A percentile compares a stretch with the other conserved stretches of the same genome.
phyloP scores from a whole-genome alignment of 2,113 vertebrate genomes.

The Myiagra hebetior region DNA sequence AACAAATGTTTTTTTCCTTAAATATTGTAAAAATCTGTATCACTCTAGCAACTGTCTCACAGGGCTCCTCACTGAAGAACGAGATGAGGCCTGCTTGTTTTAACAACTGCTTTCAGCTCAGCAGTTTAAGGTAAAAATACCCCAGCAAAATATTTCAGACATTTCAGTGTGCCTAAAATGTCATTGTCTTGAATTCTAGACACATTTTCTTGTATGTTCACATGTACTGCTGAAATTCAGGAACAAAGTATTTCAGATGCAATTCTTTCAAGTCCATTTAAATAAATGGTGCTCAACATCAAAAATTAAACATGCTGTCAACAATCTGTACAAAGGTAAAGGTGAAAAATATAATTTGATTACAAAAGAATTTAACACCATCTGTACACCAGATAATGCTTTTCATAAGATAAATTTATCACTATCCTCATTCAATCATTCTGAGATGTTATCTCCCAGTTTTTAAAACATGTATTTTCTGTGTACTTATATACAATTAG shows the following conservation, averaged over 20 bases:
- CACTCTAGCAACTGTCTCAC: background rate
- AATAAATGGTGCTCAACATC: background rate
- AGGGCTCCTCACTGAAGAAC: background rate
- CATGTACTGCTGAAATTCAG: background rate
- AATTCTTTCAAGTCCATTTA: background rate
- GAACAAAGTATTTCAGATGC: background rate
- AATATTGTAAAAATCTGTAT: background rate
- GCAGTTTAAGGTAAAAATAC: background rate
- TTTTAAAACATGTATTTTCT: background rate
- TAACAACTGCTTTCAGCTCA: background rate
- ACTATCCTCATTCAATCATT: background rate
- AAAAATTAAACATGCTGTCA: background rate
- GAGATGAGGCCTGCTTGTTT: background rate
- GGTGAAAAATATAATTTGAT: constrained; percentile 37
- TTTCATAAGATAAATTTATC: background rate
- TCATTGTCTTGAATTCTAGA: background rate
- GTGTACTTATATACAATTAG: background rate
- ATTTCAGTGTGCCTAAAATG: background rate
- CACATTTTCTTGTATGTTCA: background rate
- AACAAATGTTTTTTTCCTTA: background rate
- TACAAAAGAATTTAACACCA: constrained; percentile 38
- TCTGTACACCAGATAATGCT: constrained; percentile 1
- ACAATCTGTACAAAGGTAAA: constrained; percentile 30
- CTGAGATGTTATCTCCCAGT: background rate
- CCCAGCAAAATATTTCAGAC: background rate